Conservation (phyloP, 2,888 invertebrate species). For the Noctuana brunneofusca region DNA sequence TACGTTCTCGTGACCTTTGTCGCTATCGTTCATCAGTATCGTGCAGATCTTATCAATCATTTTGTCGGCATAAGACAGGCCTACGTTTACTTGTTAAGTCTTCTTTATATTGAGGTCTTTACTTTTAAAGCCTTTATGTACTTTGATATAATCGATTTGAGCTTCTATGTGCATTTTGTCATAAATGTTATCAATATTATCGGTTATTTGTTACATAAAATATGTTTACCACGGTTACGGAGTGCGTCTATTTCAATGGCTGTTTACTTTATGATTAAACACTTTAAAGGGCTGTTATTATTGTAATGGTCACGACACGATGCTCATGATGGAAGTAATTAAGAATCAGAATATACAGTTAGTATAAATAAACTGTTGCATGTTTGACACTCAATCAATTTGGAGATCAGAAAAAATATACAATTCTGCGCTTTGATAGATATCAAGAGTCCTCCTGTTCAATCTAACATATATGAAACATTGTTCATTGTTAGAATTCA, state of each 20-base stretch:
- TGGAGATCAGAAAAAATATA: no score
- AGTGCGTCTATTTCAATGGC: background rate
- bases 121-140: background rate
- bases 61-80: constrained; percentile 20
- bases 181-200: background rate
- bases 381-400: no score
- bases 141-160: background rate
- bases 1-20: background rate
- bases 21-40: constrained; percentile 18
- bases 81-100: constrained; percentile 3
- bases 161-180: background rate
- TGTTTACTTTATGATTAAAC: no score
- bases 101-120: constrained; percentile 5
- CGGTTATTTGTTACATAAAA: background rate
- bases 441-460: no score
- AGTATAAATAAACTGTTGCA: no score
- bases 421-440: no score
- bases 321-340: no score
- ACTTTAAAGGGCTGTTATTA: background rate
- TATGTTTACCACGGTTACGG: background rate
- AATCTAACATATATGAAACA: no score
- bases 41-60: constrained; percentile 30
- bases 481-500: no score
- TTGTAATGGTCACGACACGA: no score
- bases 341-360: no score